Evolutionary conservation across 2,113 vertebrate genomes (phyloP), one percentile per base, ranked within the genome.

Genomic region (Paracanthobrama guichenoti): DNA sequence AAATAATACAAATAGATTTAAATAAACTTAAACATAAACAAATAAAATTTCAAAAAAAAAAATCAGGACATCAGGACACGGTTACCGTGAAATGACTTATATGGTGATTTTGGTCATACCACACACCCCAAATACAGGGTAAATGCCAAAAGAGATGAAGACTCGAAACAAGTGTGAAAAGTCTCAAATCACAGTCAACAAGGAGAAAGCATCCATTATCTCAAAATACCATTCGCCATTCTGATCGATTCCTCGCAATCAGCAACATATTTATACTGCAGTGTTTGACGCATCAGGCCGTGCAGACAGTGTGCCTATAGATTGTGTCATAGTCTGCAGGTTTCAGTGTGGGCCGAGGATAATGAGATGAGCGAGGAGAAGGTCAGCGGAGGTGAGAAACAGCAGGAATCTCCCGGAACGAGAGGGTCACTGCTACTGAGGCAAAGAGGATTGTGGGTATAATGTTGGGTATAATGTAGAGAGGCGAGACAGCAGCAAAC

Each of bases 381-480:
- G 50, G 57, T n/a, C 50, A 46, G 67, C 6, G 26, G 20, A 14
- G 14, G 46, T 20, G n/a, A 79, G 35, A 60, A 74, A 71, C 31
- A 72, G 78, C 22, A 3, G 71, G 59, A 31, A 71, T 87, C 82
- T 55, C 75, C 69, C 44, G 78, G n/a, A 78, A n/a, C 22, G 31
- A 79, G 57, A 85, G 79, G 64, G 77, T 73, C 55, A 79, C 3
- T 20, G 28, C 39, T 59, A 42, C 20, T 22, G 35, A 39, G 80
- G 11, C 81, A 83, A 24, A 83, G 55, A 75, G 53, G 55, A 73
- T 50, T 83, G 59, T 62, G 81, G 69, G 48, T 53, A 57, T 84
- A 87, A 81, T 84, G 77, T 81, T 62, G 81, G 69, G 48, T 53
- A 57, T 84, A 87, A 81, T 84, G 77, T 81, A 75, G 20, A 60